Conservation (phyloP, 2,113 vertebrate species). For the Elgaria multicarinata region DNA sequence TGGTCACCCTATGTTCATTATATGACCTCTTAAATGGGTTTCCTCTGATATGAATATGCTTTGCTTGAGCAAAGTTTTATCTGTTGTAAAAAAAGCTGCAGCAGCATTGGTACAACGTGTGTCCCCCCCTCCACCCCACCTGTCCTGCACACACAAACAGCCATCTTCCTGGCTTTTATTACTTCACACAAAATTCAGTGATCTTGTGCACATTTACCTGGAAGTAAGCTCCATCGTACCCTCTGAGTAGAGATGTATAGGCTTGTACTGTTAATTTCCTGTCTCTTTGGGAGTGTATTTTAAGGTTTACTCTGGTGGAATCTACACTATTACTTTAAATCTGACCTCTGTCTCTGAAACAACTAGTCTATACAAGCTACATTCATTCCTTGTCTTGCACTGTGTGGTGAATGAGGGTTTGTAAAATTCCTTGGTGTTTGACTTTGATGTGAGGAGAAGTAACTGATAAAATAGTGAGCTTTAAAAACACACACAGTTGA, state of each 20-base stretch:
- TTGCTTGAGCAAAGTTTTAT: background rate
- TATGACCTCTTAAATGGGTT: too few relatives aligned
- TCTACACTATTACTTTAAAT: too few relatives aligned
- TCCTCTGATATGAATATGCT: background rate
- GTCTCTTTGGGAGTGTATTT: background rate
- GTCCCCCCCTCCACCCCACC: too few relatives aligned
- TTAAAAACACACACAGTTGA: background rate
- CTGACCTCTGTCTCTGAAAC: background rate
- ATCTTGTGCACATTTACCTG: background rate
- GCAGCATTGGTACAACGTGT: background rate
- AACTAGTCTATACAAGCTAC: background rate
- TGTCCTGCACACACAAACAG: background rate
- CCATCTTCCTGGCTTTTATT: background rate
- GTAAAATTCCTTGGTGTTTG: background rate
- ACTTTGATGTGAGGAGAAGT: background rate
- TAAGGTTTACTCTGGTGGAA: background rate
- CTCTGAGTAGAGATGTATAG: too few relatives aligned
- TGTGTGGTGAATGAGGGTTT: background rate
- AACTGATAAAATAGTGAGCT: background rate
- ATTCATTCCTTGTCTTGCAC: background rate
- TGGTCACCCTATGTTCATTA: too few relatives aligned
- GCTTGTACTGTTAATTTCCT: too few relatives aligned
- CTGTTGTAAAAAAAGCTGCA: background rate
- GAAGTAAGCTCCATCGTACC: too few relatives aligned
- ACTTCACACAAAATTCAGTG: background rate